A percentile compares a stretch with the other conserved stretches of the same genome.
phyloP scores from a whole-genome alignment of 1,140 invertebrate genomes.

The Lethrus apterus region DNA sequence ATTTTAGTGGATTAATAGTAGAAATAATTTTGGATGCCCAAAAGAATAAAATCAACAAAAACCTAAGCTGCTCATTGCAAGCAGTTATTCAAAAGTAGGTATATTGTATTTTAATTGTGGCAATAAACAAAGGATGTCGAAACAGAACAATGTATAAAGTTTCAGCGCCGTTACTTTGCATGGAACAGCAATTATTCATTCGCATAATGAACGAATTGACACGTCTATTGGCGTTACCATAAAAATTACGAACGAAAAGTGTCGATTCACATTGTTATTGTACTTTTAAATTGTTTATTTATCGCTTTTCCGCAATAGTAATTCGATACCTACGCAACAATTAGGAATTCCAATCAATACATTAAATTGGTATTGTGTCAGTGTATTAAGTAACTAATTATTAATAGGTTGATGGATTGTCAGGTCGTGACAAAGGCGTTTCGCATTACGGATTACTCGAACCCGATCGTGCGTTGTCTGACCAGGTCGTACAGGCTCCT shows the following conservation, averaged over 20 bases:
- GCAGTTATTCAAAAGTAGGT: no score
- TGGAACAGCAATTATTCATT: no score
- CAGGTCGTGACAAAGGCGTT: conserved; percentile 29
- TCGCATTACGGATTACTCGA: conserved; percentile 20
- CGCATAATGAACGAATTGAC: no score
- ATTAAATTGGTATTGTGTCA: conserved; percentile 24
- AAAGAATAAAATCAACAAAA: no score
- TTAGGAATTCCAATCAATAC: not conserved
- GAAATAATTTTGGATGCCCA: no score
- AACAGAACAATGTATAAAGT: no score
- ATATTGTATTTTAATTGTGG: no score
- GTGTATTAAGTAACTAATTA: conserved; percentile 24
- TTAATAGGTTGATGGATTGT: conserved; percentile 29
- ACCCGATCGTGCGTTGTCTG: conserved; percentile 24
- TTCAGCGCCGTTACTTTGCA: no score
- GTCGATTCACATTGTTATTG: not conserved
- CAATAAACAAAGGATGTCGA: no score
- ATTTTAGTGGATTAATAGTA: no score
- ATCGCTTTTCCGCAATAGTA: conserved; percentile 1
- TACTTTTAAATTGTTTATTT: conserved; percentile 4
- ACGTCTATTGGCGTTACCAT: no score
- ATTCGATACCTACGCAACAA: conserved; percentile 7
- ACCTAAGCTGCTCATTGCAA: no score
- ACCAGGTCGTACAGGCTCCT: conserved; percentile 23
- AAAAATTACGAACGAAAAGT: not conserved